Conservation (phyloP, 2,797 vertebrate genomes). For the Mallotus villosus region DNA sequence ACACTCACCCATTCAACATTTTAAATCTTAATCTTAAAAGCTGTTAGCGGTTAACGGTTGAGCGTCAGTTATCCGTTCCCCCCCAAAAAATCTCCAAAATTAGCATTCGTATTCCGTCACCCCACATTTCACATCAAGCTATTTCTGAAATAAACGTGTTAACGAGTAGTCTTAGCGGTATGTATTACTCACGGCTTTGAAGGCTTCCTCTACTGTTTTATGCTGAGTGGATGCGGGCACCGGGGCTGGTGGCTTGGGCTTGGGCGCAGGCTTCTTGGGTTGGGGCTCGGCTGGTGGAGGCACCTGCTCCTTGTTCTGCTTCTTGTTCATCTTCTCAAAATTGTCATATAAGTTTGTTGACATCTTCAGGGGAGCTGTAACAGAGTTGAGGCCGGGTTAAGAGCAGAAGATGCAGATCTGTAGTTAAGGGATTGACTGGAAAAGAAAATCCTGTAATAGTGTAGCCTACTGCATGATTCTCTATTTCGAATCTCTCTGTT, state of each 20-base stretch:
- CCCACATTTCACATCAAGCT: background rate
- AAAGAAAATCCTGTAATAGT: background rate
- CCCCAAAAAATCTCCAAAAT: no score
- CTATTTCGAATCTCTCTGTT: background rate
- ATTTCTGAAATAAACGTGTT: no score
- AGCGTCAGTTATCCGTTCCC: no score
- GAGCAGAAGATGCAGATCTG: background rate
- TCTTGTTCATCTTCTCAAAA: conserved; percentile 84
- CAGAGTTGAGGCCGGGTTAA: conserved; percentile 8
- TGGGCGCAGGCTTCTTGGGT: conserved; percentile 70
- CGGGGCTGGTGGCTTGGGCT: conserved; percentile 64
- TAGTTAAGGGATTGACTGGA: background rate
- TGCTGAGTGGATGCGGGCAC: conserved; percentile 49
- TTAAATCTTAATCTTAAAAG: no score
- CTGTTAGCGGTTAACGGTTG: no score
- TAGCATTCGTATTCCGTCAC: background rate
- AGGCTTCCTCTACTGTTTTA: conserved; percentile 85
- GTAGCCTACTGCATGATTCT: background rate
- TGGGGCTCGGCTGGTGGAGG: conserved; percentile 77
- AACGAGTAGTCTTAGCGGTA: no score
- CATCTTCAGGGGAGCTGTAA: conserved; percentile 76
- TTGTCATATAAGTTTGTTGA: conserved; percentile 81
- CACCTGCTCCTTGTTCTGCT: conserved; percentile 94
- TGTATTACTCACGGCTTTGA: conserved; percentile 83
- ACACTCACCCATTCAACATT: no score